Base-by-base conservation (phyloP, 2,888 invertebrate species). In the Tetheella fluctuosa region DNA sequence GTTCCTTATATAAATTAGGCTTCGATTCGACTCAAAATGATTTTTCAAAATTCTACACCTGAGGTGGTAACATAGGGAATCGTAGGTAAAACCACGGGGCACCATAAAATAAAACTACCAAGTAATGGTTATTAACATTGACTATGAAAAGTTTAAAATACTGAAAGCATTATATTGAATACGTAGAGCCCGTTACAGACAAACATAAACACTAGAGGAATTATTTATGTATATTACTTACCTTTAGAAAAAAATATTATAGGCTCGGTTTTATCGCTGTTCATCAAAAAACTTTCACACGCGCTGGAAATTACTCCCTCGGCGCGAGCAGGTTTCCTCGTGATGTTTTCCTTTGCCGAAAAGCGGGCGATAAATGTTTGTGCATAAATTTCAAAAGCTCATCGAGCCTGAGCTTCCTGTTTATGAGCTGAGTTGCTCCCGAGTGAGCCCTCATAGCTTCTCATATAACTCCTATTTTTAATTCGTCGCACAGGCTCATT, bases 341-440 rank as follows among this genome's bases (percentile, higher is more conserved):
- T 65, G 64, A 67, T 72, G 71, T 76, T 78, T 79, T 74, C 74
- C 74, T 77, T 76, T 69, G 68, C 69, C 70, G 69, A 76, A 81
- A 83, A 79, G 76, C 70, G 69, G 56, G 69, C 72, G 76, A 79
- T 82, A 82, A 83, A 83, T 82, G 77, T 83, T 83, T 79, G 74
- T 73, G 81, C 80, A 84, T 83, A 79, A 81, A 83, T 81, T 84
- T 83, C 63, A 76, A 74, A 80, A 80, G 72, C 81, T 80, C 77
- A 79, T 80, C 70, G 76, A 68, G 68, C 65, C 68, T 66, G 65
- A 59, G 69, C 72, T 73, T 73, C 61, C 73, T 70, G 71, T 77
- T 79, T 79, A 75, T 71, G 73, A 72, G 73, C 59, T 8, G 53
- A 63, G 67, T 62, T 54, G 67, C 65, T 78, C 74, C 75, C 81